Evolutionary conservation across 2,888 invertebrate species (phyloP), one percentile per base, ranked within the genome.

Genomic region (Argyra leucocephala): DNA sequence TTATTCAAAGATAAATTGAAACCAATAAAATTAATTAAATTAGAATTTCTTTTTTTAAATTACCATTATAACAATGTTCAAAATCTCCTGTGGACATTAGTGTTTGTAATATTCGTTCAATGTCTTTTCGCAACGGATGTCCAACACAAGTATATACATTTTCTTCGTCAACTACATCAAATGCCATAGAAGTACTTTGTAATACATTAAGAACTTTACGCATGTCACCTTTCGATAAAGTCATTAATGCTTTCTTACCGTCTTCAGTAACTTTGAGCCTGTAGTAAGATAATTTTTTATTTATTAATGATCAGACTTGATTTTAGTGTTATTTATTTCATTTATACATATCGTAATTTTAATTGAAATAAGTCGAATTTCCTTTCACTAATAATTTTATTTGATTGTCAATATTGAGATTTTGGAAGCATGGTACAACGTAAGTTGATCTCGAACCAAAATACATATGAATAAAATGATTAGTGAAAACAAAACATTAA

Each of bases 151-250:
- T 88, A 79, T 99, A 99, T 3, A 86, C 97, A 76, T 88, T 90
- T 70, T 91, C 89, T 80, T 96, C 96, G 26, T 88, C 91, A 37
- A 99, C 93, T 69, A 84, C 82, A 71, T 90, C 89, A 79, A 90
- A 95, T 1, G 97, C 96, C 80, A 98, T 87, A 81, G 93, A 91
- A 15, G 96, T 93, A 81, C 96, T 95, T 82, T 99, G 98, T 63
- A 99, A 82, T 23, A 98, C 91, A 81, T 99, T 99, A 23, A 99
- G 80, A 0, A 97, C 95, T 78, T 92, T 93, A 71, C 99, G 85
- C 99, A 99, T 99, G 80, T 99, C 99, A 15, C 99, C 99, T 66
- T 90, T 90, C 0, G 96, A 91, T 1, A 99, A 82, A 0, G 90
- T 89, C 69, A 97, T 83, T 5, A 99, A 78, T 0, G 98, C 96